Evolutionary conservation across 2,113 vertebrate species (phyloP), one percentile per base, ranked within the genome.

Genomic region (Uria aalge): DNA sequence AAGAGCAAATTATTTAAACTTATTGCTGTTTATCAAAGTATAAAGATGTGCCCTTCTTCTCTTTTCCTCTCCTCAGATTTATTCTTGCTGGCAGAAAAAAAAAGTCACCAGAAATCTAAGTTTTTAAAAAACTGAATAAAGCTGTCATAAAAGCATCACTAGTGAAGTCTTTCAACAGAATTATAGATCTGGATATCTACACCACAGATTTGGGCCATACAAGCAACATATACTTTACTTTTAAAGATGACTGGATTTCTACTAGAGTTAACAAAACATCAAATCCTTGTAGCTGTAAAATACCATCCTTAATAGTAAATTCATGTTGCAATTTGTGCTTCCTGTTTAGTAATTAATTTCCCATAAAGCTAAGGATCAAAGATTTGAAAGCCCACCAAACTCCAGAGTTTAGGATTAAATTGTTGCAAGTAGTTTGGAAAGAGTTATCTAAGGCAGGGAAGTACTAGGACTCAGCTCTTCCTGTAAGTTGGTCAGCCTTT

Each of bases 401-500:
- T 85, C 40, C 27, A 38, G 20, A 56, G 38, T 41, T 89, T 38
- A 81, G 27, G 56, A 85, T 17, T 23, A 88, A 87, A 68, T 43
- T 80, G 26, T 53, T 81, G n/a, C n/a, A 83, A 90, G 56, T 38
- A 67, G 50, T 94, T 94, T 94, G 83, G 74, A 94, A 96, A 82
- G 34, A 72, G 29, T 88, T 96, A 48, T 15, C 59, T 80, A 88
- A 78, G 7, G 47, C 52, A 96, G 48, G 69, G 73, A 96, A 97
- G 50, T 73, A 69, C 48, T 71, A 87, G 38, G 53, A 85, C 57
- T 76, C 60, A 15, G 62, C 45, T 97, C 67, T 97, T 96, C 95
- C 94, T 91, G 80, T 67, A 78, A 94, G 64, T 63, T 88, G 62
- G 43, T 91, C 91, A 87, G 77, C 34, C 57, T 86, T 97, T 95